Evolutionary conservation across 53 echinoderm and acorn worm genomes (phyloP), one percentile per base, ranked within the genome.

Genomic region (Arbacia lixula): DNA sequence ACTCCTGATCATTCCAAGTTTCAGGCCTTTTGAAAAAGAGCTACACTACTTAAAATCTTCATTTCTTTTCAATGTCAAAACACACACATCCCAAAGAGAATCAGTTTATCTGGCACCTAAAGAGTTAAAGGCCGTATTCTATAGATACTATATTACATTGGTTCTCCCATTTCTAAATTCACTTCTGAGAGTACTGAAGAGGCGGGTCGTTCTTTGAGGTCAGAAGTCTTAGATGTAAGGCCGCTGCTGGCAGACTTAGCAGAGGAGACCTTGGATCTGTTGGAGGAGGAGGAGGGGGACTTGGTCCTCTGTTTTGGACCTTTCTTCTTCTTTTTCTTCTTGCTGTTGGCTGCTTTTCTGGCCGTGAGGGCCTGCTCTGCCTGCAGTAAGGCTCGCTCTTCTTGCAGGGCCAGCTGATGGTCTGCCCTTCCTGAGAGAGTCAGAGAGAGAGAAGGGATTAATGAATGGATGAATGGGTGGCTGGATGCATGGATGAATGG

Each of bases 401-500:
- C 75, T 36, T 75, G 53, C 5, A 75, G 30, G 1, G 75, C 75
- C 6, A 75, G 25, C 56, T 75, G 75, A 12, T 50, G 51, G 4
- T 75, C 75, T 32, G 55, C 55, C 35, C 75, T 75, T 54, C 55
- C 75, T 75, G 75, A n/a, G n/a, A n/a, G n/a, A n/a, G n/a, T n/a
- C n/a, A n/a, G n/a, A n/a, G n/a, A n/a, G n/a, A n/a, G n/a, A n/a
- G n/a, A 29, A 57, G 58, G 16, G 58, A 17, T 21, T 19, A 17
- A 57, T 12, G 5, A 12, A 57, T 12, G 21, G n/a, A 19, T 5
- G n/a, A 57, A 21, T 12, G n/a, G n/a, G 21, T 57, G n/a, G n/a
- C 21, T 5, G n/a, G 5, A 57, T 12, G 12, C 14, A 57, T 17
- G 58, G 22, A 11, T 19, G n/a, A 5, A 17, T 20, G n/a, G 5